A percentile compares a stretch with the other conserved stretches of the same genome.
These are phyloP conservation scores for Erebia epiphron DNA, from an alignment of 2,888 invertebrate species.

Conservation along the genomic window DNA sequence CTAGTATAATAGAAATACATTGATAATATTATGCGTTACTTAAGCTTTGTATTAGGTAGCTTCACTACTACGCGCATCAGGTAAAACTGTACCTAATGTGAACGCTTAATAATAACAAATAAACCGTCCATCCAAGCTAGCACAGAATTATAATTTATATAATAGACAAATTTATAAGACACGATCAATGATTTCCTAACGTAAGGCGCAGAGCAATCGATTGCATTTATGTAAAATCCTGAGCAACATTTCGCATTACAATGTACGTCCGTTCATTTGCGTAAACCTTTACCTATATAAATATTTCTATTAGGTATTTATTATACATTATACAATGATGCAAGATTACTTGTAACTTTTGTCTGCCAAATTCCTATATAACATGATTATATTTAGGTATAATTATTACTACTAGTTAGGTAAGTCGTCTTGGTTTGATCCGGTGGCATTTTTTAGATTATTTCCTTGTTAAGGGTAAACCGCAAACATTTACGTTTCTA, in stretches of 20 bases:
- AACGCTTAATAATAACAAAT: not conserved
- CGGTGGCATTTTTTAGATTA: too few species aligned
- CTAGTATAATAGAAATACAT: too few species aligned
- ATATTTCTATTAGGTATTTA: slow-evolving; percentile 10
- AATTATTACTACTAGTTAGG: too few species aligned
- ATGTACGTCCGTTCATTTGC: slow-evolving; percentile 22
- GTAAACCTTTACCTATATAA: slow-evolving; percentile 22
- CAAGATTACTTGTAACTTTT: slow-evolving; percentile 7
- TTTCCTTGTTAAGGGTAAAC: too few species aligned
- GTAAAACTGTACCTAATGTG: not conserved
- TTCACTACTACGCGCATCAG: too few species aligned
- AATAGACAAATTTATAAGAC: slow-evolving; percentile 1
- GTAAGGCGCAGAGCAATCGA: slow-evolving; percentile 7
- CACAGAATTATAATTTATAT: not conserved
- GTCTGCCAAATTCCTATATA: slow-evolving; percentile 5
- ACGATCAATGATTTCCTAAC: slow-evolving; percentile 19
- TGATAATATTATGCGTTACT: too few species aligned
- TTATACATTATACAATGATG: not conserved
- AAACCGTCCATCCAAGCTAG: not conserved
- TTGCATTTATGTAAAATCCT: slow-evolving; percentile 26
- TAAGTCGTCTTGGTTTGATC: too few species aligned
- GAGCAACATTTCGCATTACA: slow-evolving; percentile 26
- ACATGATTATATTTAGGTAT: not conserved
- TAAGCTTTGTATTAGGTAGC: too few species aligned
- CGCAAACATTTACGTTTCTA: too few species aligned